Evolutionary conservation across 2,113 vertebrate species (phyloP).

Genomic region (Tachysurus fulvidraco): DNA sequence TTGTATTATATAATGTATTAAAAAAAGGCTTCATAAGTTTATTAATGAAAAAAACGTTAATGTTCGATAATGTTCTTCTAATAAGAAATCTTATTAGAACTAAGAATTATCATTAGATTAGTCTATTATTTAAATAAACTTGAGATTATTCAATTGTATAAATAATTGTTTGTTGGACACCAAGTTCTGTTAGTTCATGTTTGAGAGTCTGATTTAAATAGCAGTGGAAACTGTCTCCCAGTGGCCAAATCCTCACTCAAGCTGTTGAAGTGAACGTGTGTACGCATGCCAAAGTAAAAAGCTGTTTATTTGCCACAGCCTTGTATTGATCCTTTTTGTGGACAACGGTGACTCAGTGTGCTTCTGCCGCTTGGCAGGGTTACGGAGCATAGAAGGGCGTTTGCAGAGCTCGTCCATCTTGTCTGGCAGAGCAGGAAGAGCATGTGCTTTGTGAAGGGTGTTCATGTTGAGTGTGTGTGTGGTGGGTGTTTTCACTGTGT

Average conservation of each 20-base stretch:
- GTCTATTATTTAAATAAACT: neutral
- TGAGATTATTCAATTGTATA: neutral
- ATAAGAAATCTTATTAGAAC: neutral
- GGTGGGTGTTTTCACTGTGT: neutral
- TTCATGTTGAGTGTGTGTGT: neutral
- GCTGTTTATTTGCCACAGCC: conserved; percentile 29
- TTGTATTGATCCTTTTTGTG: neutral
- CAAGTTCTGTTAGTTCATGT: neutral
- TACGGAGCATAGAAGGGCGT: neutral
- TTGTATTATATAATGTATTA: neutral
- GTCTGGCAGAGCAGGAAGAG: conserved; percentile 23
- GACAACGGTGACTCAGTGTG: conserved; percentile 23
- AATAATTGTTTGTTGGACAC: too few relatives aligned
- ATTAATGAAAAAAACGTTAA: neutral
- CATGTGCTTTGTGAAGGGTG: conserved; percentile 5
- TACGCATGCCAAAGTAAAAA: neutral
- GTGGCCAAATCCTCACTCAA: neutral
- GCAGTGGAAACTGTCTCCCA: neutral
- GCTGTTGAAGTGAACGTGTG: neutral
- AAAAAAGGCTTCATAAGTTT: neutral
- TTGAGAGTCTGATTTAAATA: neutral
- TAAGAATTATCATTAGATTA: neutral
- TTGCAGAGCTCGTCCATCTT: conserved; percentile 39
- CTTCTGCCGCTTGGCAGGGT: conserved; percentile 14
- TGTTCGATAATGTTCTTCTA: too few relatives aligned